Evolutionary conservation across 2,888 invertebrate genomes (phyloP).

Genomic region (Unio pictorum): DNA sequence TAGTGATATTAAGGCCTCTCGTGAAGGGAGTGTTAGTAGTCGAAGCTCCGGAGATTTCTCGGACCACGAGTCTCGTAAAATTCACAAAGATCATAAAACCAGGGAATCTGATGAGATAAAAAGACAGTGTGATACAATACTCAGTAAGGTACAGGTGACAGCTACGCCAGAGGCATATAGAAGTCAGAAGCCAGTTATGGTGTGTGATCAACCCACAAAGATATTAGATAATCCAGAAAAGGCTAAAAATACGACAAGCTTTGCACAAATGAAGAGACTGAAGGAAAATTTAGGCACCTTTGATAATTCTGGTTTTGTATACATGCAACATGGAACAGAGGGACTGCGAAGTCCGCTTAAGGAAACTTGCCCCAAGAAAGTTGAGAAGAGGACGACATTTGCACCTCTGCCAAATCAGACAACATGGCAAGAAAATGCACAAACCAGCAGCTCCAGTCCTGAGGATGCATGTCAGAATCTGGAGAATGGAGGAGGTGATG

Average conservation of each 20-base stretch:
- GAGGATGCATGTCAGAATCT: slow-evolving; percentile 10
- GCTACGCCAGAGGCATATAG: slow-evolving; percentile 24
- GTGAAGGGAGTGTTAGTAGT: slow-evolving; percentile 59
- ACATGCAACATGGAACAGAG: slow-evolving; percentile 74
- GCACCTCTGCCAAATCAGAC: slow-evolving; percentile 84
- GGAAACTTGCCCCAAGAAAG: slow-evolving; percentile 39
- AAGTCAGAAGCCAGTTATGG: slow-evolving; percentile 36
- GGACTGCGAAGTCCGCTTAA: slow-evolving; percentile 35
- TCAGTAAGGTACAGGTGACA: slow-evolving; percentile 11
- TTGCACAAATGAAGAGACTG: slow-evolving; percentile 81
- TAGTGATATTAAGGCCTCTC: slow-evolving; percentile 27
- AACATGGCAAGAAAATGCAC: slow-evolving; percentile 82
- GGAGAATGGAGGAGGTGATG: slow-evolving; percentile 13
- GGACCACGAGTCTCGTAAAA: slow-evolving; percentile 67
- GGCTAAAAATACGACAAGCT: slow-evolving; percentile 75
- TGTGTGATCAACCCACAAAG: slow-evolving; percentile 15
- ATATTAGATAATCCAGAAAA: slow-evolving; percentile 14
- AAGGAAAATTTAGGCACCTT: slow-evolving; percentile 68
- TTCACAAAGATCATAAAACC: slow-evolving; percentile 63
- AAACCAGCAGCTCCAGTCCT: slow-evolving; percentile 16
- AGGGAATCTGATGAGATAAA: slow-evolving; percentile 41
- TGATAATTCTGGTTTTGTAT: slow-evolving; percentile 68
- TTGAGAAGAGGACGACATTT: slow-evolving; percentile 81
- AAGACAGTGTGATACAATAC: slow-evolving; percentile 2
- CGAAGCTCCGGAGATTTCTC: slow-evolving; percentile 65